Evolutionary conservation across 2,797 vertebrate genomes (phyloP).

Genomic region (Poeciliopsis turneri): DNA sequence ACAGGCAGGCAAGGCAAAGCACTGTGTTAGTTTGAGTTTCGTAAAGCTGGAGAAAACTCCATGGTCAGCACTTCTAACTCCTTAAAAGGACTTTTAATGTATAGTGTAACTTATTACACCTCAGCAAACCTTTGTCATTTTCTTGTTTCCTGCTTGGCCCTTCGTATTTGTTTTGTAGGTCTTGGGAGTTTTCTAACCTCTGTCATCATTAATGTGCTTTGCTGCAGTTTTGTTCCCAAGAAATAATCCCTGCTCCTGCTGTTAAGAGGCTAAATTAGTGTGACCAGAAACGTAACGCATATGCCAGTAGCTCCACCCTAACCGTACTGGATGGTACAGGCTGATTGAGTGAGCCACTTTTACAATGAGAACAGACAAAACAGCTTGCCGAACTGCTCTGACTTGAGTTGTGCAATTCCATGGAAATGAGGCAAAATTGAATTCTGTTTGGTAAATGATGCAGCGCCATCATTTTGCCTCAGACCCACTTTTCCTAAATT

Average conservation of each 20-base stretch:
- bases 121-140: background rate
- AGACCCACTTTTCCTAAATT: background rate
- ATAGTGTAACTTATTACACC: background rate
- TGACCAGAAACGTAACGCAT: too few relatives aligned
- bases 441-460: background rate
- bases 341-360: background rate
- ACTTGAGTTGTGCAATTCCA: background rate
- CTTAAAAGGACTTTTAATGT: background rate
- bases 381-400: background rate
- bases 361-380: background rate
- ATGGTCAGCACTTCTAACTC: background rate
- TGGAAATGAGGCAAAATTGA: background rate
- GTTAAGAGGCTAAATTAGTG: background rate
- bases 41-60: background rate
- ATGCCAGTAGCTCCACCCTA: background rate
- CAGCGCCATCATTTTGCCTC: constrained; percentile 4
- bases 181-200: background rate
- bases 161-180: background rate
- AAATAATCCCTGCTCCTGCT: background rate
- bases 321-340: background rate
- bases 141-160: background rate
- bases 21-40: background rate
- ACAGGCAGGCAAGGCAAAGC: background rate
- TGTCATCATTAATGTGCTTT: background rate
- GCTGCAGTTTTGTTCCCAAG: background rate